These are phyloP conservation scores for Drosophila azteca DNA, from an alignment of 1,140 invertebrate species.

Conservation along the genomic window DNA sequence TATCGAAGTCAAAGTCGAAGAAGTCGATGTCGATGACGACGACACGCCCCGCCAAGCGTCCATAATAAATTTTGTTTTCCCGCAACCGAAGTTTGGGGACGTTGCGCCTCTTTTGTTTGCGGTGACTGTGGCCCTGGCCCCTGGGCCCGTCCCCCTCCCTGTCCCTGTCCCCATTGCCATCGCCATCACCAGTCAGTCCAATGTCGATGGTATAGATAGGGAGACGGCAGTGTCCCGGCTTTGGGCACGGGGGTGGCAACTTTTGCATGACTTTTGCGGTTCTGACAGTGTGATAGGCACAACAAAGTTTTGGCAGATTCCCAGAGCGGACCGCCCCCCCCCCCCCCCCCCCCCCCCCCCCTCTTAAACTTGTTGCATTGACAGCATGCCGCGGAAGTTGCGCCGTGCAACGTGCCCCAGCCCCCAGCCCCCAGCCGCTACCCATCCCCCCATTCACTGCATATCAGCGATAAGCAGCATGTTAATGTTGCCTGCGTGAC, in stretches of 20 bases:
- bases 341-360: neutral
- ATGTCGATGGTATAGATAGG: constrained; percentile 53
- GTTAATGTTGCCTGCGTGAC: constrained; percentile 33
- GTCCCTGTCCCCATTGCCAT: too few relatives aligned
- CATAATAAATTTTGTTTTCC: constrained; percentile 53
- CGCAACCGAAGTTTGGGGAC: constrained; percentile 33
- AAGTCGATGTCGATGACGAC: constrained; percentile 36
- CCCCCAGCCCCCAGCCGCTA: too few relatives aligned
- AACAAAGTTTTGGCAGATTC: constrained; percentile 59
- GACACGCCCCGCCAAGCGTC: constrained; percentile 50
- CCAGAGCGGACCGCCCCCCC: neutral
- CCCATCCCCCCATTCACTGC: neutral
- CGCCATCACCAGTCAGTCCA: neutral
- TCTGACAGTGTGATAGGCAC: constrained; percentile 60
- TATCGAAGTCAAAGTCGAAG: constrained; percentile 9
- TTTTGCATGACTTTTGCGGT: constrained; percentile 68
- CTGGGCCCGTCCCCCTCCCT: neutral
- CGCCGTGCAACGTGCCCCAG: neutral
- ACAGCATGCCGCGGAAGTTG: constrained; percentile 51
- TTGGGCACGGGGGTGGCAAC: constrained; percentile 21
- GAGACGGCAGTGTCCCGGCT: constrained; percentile 1
- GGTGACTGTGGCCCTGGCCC: neutral
- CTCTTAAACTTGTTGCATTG: constrained; percentile 72
- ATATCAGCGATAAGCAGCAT: constrained; percentile 53
- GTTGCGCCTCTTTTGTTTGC: constrained; percentile 1